A percentile compares a stretch with the other conserved stretches of the same genome.
Conservation (phyloP, 2,113 vertebrate species). For the Theristicus caerulescens region DNA sequence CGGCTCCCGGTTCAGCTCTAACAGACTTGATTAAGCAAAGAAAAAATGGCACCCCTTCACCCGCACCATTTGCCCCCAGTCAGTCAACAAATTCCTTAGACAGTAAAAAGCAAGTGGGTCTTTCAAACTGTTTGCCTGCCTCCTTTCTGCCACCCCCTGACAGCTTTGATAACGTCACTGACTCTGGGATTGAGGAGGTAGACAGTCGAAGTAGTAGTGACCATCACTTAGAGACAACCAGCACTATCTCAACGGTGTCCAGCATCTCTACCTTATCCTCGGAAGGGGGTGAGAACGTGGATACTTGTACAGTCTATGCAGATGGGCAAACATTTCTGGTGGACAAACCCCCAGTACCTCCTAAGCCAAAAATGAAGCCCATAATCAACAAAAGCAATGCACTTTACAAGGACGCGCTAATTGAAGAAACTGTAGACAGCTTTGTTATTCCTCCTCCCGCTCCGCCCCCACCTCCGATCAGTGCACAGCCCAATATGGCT, state of each 20-base stretch:
- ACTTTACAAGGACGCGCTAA: conserved; percentile 88
- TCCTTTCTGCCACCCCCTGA: conserved; percentile 87
- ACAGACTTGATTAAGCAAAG: conserved; percentile 83
- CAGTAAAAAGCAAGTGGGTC: conserved; percentile 73
- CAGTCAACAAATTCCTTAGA: conserved; percentile 72
- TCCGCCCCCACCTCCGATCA: conserved; percentile 80
- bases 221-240: conserved; percentile 94
- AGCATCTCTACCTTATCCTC: conserved; percentile 98
- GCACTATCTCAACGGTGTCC: conserved; percentile 93
- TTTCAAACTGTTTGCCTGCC: conserved; percentile 86
- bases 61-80: conserved; percentile 73
- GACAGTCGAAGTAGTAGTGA: conserved; percentile 94
- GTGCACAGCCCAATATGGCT: conserved; percentile 72
- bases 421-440: conserved; percentile 87
- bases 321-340: conserved; percentile 90
- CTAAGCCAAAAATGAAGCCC: conserved; percentile 96
- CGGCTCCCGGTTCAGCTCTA: conserved; percentile 67
- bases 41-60: conserved; percentile 69
- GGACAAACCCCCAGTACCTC: conserved; percentile 94
- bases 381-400: conserved; percentile 89
- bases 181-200: conserved; percentile 94
- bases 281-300: conserved; percentile 88
- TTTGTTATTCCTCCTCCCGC: conserved; percentile 85
- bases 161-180: conserved; percentile 83
- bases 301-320: conserved; percentile 92